Conservation (phyloP, 2,797 vertebrate species). For the Falco rusticolus region DNA sequence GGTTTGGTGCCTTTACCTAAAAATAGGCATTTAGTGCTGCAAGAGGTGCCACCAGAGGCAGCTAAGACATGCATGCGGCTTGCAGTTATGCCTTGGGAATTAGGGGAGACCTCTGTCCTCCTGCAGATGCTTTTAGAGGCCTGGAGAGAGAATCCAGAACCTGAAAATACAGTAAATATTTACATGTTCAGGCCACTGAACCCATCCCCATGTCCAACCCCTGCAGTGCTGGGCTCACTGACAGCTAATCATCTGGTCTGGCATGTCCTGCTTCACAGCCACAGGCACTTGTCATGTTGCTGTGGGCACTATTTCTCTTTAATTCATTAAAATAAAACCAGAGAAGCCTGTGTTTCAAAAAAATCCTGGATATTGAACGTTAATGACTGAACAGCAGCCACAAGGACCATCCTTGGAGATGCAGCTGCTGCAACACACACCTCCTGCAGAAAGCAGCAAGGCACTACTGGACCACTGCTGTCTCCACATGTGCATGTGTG, state of each 20-base stretch:
- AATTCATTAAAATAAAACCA: background rate
- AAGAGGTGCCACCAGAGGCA: background rate
- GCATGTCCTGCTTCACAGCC: background rate
- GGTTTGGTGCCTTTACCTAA: background rate
- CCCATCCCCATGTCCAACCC: background rate
- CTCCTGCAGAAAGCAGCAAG: background rate
- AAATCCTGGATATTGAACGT: background rate
- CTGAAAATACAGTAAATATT: background rate
- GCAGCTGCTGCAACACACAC: fast-evolving
- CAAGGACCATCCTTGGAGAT: fast-evolving
- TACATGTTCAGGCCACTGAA: background rate
- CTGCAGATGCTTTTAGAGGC: background rate
- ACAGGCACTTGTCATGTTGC: background rate
- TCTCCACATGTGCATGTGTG: background rate
- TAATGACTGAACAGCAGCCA: background rate
- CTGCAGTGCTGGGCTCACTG: background rate
- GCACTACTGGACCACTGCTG: background rate
- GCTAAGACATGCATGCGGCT: background rate
- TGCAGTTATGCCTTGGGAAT: background rate
- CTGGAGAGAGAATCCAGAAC: background rate
- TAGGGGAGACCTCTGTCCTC: background rate
- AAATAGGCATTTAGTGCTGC: background rate
- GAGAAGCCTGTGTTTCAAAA: background rate
- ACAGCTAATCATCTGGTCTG: background rate
- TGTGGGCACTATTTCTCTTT: background rate